phyloP scores from a whole-genome alignment of 2,113 vertebrate species.

The Siphamia tubifer region DNA sequence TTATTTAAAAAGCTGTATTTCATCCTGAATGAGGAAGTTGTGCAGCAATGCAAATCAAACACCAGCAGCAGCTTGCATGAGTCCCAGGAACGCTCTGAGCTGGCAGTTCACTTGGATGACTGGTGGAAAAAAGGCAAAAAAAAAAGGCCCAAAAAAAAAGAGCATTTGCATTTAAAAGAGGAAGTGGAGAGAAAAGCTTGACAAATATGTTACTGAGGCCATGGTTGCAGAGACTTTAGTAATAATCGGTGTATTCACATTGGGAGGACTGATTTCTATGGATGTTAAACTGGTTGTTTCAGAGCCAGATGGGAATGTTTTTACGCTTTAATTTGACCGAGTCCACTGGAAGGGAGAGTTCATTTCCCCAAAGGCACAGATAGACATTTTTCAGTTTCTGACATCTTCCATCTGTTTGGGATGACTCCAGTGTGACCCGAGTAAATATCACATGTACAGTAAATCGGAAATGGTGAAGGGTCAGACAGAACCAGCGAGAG shows the following conservation, averaged over 20 bases:
- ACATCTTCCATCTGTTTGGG: constrained; percentile 43
- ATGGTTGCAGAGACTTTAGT: background rate
- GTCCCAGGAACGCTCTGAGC: background rate
- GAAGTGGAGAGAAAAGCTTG: background rate
- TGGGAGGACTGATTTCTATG: background rate
- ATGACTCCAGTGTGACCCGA: constrained; percentile 18
- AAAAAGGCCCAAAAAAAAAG: too few species aligned
- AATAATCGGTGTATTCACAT: background rate
- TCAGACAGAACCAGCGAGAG: background rate
- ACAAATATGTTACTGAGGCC: background rate
- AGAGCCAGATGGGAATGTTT: constrained; percentile 24
- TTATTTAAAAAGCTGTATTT: background rate
- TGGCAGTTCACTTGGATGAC: background rate
- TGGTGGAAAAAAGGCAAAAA: too few species aligned
- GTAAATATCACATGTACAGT: constrained; percentile 30
- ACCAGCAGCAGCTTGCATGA: background rate
- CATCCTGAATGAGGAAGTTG: constrained; percentile 26
- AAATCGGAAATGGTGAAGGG: background rate
- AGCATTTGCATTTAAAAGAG: background rate
- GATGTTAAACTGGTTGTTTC: background rate
- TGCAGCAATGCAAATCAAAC: background rate
- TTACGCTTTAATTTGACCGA: constrained; percentile 18
- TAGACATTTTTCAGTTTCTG: constrained; percentile 30
- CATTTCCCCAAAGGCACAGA: constrained; percentile 35
- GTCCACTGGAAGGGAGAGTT: constrained; percentile 10